Percentiles rank a stretch among this genome's conserved stretches.
These are phyloP conservation scores for Oscheius sp. DNA, from an alignment of 1,140 invertebrate species.

Conservation along the genomic window DNA sequence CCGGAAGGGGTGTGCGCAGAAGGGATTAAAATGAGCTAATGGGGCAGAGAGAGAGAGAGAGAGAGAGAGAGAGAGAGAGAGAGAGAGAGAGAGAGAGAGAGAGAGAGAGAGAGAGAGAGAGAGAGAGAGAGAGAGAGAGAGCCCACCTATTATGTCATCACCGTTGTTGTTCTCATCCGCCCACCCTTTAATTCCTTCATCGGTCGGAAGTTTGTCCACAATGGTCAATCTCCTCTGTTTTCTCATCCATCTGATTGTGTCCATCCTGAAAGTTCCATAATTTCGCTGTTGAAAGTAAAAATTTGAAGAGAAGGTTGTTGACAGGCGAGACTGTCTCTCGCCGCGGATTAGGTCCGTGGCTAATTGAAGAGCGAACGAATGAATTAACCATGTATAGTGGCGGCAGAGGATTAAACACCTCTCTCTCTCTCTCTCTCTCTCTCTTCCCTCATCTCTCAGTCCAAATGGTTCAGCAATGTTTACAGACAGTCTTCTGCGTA, in stretches of 20 bases:
- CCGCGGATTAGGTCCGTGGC: not conserved
- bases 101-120: not conserved
- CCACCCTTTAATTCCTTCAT: not conserved
- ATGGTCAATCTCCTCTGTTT: not conserved
- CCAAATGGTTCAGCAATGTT: too few species aligned
- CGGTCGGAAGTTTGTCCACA: not conserved
- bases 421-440: too few species aligned
- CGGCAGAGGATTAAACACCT: not conserved
- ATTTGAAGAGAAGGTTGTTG: not conserved
- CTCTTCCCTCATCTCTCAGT: too few species aligned
- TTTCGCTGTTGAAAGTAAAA: not conserved
- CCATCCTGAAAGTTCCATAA: too few species aligned
- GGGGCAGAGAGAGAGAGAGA: not conserved
- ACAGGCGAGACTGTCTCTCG: not conserved
- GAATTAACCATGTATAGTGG: not conserved
- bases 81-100: not conserved
- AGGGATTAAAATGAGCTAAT: not conserved
- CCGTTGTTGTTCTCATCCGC: not conserved
- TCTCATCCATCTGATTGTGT: not conserved
- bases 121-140: not conserved
- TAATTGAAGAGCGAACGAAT: not conserved
- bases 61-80: not conserved
- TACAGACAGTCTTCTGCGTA: too few species aligned
- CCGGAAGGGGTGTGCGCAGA: not conserved
- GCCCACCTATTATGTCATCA: not conserved